These are phyloP conservation scores for Himalopsyche japonica DNA, from an alignment of 2,888 invertebrate genomes.

Conservation along the genomic window DNA sequence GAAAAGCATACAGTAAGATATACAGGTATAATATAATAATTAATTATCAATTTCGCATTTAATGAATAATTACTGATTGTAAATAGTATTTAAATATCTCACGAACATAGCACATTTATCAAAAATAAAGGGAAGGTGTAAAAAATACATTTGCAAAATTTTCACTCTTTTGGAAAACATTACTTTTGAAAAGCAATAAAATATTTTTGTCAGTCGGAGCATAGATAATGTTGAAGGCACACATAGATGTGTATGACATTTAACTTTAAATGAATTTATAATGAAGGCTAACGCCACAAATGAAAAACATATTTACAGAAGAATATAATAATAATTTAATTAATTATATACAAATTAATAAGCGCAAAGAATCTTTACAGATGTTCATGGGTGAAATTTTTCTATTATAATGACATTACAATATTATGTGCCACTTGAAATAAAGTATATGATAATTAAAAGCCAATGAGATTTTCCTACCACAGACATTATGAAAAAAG, in stretches of 20 bases:
- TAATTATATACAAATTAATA: background rate
- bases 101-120: conserved; percentile 33
- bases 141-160: conserved; percentile 9
- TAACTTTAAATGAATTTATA: background rate
- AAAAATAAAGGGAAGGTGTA: conserved; percentile 35
- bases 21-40: conserved; percentile 7
- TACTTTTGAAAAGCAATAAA: conserved; percentile 36
- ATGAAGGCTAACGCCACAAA: background rate
- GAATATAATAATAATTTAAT: background rate
- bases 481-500: background rate
- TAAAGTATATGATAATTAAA: background rate
- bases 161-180: conserved; percentile 9
- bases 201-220: conserved; percentile 37
- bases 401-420: background rate
- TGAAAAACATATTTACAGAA: background rate
- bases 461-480: background rate
- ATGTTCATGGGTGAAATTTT: background rate
- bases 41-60: background rate
- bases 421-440: background rate
- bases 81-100: conserved; percentile 14
- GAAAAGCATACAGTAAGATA: conserved; percentile 39
- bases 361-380: background rate
- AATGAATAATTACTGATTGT: conserved; percentile 9
- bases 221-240: conserved; percentile 39
- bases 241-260: conserved; percentile 39